Percentiles rank a stretch among this genome's conserved stretches.
phyloP scores from a whole-genome alignment of 2,888 invertebrate species.

The Gandaritis pyraliata region DNA sequence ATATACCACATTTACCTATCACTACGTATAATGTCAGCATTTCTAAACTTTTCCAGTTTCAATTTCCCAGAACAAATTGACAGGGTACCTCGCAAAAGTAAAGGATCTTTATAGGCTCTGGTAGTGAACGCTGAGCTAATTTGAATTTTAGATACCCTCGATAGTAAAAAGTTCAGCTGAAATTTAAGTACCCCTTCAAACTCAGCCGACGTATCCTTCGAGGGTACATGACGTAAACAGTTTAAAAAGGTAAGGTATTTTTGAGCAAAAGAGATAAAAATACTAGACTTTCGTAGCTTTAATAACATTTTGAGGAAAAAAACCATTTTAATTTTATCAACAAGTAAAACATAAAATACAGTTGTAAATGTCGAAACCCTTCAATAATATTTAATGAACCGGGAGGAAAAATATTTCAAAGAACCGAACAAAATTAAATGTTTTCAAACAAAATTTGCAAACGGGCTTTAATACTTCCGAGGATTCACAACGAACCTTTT shows the following conservation, averaged over 20 bases:
- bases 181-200: slow-evolving; percentile 23
- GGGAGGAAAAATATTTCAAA: not conserved
- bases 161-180: slow-evolving; percentile 27
- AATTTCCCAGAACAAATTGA: too few relatives aligned
- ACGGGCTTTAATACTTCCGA: slow-evolving; percentile 21
- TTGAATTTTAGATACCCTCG: slow-evolving; percentile 26
- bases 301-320: too few relatives aligned
- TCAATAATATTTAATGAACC: not conserved
- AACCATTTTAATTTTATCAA: too few relatives aligned
- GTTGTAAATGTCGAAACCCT: slow-evolving; percentile 2
- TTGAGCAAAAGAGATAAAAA: not conserved
- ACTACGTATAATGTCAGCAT: too few relatives aligned
- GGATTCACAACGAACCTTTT: slow-evolving; percentile 19
- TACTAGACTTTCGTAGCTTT: too few relatives aligned
- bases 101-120: too few relatives aligned
- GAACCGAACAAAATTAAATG: slow-evolving; percentile 13
- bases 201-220: slow-evolving; percentile 14
- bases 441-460: slow-evolving; percentile 14
- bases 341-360: not conserved
- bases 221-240: slow-evolving; percentile 14
- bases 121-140: slow-evolving; percentile 15
- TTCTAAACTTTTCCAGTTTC: too few relatives aligned
- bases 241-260: slow-evolving; percentile 1
- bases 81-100: too few relatives aligned
- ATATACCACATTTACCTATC: too few relatives aligned